These are phyloP conservation scores for Setipinna tenuifilis DNA, from an alignment of 2,797 vertebrate genomes.

Conservation along the genomic window DNA sequence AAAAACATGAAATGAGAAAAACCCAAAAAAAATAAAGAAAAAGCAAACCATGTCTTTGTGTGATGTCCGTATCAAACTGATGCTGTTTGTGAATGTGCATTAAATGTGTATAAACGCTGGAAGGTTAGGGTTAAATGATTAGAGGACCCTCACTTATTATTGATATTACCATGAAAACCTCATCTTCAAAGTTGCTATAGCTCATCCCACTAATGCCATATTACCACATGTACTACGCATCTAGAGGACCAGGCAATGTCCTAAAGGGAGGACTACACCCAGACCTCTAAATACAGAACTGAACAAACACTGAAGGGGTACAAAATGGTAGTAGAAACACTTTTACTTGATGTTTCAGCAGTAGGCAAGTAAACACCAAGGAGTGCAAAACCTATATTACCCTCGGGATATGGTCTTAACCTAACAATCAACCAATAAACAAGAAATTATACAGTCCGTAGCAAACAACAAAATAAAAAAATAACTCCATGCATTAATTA, in stretches of 20 bases:
- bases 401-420: no score
- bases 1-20: slow-evolving; percentile 61
- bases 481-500: no score
- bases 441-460: no score
- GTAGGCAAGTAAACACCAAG: no score
- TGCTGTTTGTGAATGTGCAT: not conserved
- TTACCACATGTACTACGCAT: not conserved
- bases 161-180: not conserved
- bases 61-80: slow-evolving; percentile 2
- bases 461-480: no score
- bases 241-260: not conserved
- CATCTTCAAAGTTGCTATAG: not conserved
- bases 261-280: not conserved
- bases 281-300: no score
- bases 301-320: no score
- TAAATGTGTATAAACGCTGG: no score
- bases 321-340: no score
- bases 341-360: no score
- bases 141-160: not conserved
- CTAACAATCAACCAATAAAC: no score
- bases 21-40: slow-evolving; percentile 58
- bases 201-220: not conserved
- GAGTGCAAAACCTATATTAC: no score
- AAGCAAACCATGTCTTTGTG: slow-evolving; percentile 52
- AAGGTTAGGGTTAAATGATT: not conserved